phyloP scores from a whole-genome alignment of 2,888 invertebrate species.

The Dysmachus trigonus region DNA sequence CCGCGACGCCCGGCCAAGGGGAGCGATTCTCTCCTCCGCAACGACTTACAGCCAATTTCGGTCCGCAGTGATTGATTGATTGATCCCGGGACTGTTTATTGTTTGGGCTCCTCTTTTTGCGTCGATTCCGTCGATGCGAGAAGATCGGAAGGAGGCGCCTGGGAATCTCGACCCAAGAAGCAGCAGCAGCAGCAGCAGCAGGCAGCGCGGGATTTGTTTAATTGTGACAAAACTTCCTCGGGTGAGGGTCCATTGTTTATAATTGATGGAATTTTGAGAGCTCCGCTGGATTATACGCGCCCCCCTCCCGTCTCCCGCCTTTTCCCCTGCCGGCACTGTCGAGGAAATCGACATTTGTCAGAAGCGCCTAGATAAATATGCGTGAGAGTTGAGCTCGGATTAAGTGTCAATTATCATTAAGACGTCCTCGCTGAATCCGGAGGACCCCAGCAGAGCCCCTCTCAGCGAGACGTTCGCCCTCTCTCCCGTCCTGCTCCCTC shows the following conservation, averaged over 20 bases:
- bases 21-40: background rate
- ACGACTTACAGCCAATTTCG: conserved; percentile 33
- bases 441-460: background rate
- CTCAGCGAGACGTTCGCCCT: background rate
- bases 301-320: background rate
- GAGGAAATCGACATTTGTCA: conserved; percentile 25
- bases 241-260: conserved; percentile 45
- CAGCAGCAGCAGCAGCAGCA: conserved; percentile 40
- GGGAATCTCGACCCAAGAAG: background rate
- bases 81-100: conserved; percentile 38
- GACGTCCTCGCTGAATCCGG: background rate
- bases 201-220: conserved; percentile 48
- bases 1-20: background rate
- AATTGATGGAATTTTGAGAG: conserved; percentile 45
- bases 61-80: conserved; percentile 42
- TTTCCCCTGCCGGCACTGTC: no score
- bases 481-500: background rate
- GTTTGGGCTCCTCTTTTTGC: conserved; percentile 32
- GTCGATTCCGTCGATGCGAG: background rate
- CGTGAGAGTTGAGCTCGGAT: conserved; percentile 31
- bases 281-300: background rate
- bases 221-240: conserved; percentile 47
- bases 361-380: conserved; percentile 25
- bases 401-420: conserved; percentile 38
- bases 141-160: no score